Evolutionary conservation across 2,113 vertebrate species (phyloP).

Genomic region (Climacteris rufus): DNA sequence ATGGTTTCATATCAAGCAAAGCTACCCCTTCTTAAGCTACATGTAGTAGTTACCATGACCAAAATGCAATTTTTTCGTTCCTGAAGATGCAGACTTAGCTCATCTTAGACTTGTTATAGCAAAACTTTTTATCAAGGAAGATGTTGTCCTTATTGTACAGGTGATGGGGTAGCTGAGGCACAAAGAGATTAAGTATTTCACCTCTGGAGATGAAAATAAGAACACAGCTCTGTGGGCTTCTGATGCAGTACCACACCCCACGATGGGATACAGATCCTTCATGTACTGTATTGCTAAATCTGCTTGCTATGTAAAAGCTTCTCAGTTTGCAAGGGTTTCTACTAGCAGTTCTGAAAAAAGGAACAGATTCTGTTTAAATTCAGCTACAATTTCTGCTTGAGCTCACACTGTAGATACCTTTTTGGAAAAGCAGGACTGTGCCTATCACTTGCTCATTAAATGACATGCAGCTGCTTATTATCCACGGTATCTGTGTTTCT

Average conservation of each 20-base stretch:
- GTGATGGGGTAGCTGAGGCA: background rate
- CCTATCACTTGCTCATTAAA: background rate
- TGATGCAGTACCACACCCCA: background rate
- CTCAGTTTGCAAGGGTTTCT: background rate
- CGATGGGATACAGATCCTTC: background rate
- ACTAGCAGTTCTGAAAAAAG: background rate
- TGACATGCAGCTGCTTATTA: background rate
- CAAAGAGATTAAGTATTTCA: background rate
- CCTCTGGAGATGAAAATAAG: background rate
- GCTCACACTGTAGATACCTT: background rate
- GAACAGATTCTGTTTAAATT: background rate
- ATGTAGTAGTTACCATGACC: background rate
- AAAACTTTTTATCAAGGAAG: background rate
- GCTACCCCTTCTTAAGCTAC: background rate
- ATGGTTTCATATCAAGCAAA: background rate
- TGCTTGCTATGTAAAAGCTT: background rate
- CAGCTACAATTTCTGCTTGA: background rate
- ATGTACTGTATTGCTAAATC: background rate
- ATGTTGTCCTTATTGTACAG: background rate
- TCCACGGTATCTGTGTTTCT: background rate
- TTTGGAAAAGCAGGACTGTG: background rate
- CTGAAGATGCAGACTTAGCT: background rate
- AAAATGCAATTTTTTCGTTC: background rate
- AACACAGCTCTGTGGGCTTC: background rate
- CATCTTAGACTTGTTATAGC: background rate